These are phyloP conservation scores for Corydoras maculifer DNA, from an alignment of 2,113 vertebrate species.

Conservation along the genomic window DNA sequence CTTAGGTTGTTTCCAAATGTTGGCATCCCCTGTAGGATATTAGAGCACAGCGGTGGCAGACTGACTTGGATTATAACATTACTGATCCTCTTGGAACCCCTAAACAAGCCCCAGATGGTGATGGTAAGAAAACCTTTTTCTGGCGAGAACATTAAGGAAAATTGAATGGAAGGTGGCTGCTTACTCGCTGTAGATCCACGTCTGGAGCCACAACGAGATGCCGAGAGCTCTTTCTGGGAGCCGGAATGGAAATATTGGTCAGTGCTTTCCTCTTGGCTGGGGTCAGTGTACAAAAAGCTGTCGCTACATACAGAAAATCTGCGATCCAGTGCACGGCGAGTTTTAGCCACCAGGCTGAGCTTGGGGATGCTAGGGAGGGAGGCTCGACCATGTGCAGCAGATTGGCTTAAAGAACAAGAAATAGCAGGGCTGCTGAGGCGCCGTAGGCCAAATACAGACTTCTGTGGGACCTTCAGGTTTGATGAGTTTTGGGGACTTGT, in stretches of 20 bases:
- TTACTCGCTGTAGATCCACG: constrained; percentile 41
- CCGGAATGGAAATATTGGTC: too few relatives aligned
- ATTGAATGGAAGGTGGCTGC: constrained; percentile 56
- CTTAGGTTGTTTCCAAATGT: constrained; percentile 53
- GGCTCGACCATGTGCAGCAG: constrained; percentile 38
- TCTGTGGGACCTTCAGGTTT: constrained; percentile 23
- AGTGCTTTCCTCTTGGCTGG: too few relatives aligned
- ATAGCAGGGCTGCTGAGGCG: constrained; percentile 50
- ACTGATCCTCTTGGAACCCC: constrained; percentile 50
- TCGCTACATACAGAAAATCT: constrained; percentile 49
- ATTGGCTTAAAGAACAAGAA: constrained; percentile 30
- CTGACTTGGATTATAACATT: constrained; percentile 58
- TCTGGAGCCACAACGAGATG: constrained; percentile 4
- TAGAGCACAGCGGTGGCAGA: constrained; percentile 56
- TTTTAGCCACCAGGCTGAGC: constrained; percentile 55
- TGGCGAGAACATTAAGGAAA: constrained; percentile 60
- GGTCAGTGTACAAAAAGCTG: background rate
- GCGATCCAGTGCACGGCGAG: constrained; percentile 42
- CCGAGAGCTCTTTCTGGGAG: too few relatives aligned
- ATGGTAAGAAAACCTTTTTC: constrained; percentile 55
- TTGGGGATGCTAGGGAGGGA: constrained; percentile 62
- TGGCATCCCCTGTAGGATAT: constrained; percentile 31
- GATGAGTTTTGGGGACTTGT: background rate
- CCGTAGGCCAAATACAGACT: constrained; percentile 40
- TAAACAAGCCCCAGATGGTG: constrained; percentile 61